Base-by-base conservation (phyloP, 2,797 vertebrate genomes). In the Clarias platycephalus region DNA sequence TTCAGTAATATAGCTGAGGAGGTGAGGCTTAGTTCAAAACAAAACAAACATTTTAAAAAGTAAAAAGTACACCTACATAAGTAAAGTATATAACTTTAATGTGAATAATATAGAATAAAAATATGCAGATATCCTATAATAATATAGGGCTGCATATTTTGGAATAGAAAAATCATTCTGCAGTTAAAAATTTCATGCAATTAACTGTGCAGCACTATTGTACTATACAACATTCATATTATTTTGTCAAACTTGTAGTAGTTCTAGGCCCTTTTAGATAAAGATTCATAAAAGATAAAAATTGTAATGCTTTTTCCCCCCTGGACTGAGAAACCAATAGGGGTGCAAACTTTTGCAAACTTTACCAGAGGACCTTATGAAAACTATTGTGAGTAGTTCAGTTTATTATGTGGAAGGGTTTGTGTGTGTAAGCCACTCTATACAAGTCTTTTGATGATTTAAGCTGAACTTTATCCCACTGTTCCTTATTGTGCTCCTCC, bases 401-500 rank as follows among this genome's bases (percentile, higher is more conserved):
- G 66, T 55, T n/a, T 64, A 10, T 74, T 49, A 58, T 68, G 57
- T 49, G 44, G 72, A 20, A 64, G 77, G 81, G 78, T 74, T 62
- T 85, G 34, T 83, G 66, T 84, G 80, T 16, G 67, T 24, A 28
- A 77, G 53, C 28, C 55, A 18, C 31, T 78, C 58, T 85, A 34
- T 60, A 49, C 13, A 77, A 68, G 60, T 64, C 74, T 18, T 53
- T 10, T 58, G 62, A 78, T 66, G 81, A 66, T 81, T 44, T 80
- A 26, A 80, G 64, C 70, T 87, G 86, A 87, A 87, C 88, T 86
- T 87, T 89, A 83, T 84, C 88, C 81, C 31, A 81, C 88, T 84
- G 84, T 12, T 77, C 37, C 20, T 24, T 60, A 86, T 87, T 87
- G 84, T 86, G 75, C 57, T 24, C 15, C 57, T 58, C 37, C 72